Evolutionary conservation across 1,140 invertebrate genomes (phyloP), one percentile per base, ranked within the genome.

Genomic region (Eurosta solidaginis): DNA sequence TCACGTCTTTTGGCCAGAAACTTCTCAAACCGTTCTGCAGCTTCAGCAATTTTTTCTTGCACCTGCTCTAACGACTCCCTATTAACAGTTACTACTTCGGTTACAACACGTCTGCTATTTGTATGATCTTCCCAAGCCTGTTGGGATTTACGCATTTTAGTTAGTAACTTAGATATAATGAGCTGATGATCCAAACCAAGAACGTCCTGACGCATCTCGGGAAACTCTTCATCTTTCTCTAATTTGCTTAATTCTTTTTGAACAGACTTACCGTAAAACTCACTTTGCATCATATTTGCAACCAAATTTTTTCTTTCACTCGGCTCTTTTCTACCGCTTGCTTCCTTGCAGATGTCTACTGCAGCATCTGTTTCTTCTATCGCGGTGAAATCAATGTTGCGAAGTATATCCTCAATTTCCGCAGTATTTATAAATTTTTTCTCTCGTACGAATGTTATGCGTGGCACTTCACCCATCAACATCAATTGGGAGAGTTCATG

Each of bases 381-480:
- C 6, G 90, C 80, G 80, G 92, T 89, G 81, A 91, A 92, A 84
- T 94, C 91, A 7, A 92, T 89, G 59, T 81, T 82, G 7, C 87
- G 81, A 14, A 95, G 86, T 73, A 90, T 82, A 12, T 84, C 80
- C 78, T 95, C 91, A 4, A 95, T 82, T 78, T 92, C 89, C 6
- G 87, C 82, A 1, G 91, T 29, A 74, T 85, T 85, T 3, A 83
- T 83, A 78, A 90, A 88, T 14, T 88, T 84, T 78, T 88, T 92
- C 87, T 94, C 92, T 90, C 91, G 91, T 5, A 94, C 89, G 90
- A 95, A 95, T 17, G 88, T 81, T 74, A 95, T 91, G 74, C 89
- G 90, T 9, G 94, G 94, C 17, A 95, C 90, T 50, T 90, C 86
- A 4, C 94, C 94, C 88, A 95, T 92, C 1, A 95, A 82, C 47